Evolutionary conservation across 2,888 invertebrate species (phyloP), one percentile per base, ranked within the genome.

Genomic region (Tetranychus truncatus): DNA sequence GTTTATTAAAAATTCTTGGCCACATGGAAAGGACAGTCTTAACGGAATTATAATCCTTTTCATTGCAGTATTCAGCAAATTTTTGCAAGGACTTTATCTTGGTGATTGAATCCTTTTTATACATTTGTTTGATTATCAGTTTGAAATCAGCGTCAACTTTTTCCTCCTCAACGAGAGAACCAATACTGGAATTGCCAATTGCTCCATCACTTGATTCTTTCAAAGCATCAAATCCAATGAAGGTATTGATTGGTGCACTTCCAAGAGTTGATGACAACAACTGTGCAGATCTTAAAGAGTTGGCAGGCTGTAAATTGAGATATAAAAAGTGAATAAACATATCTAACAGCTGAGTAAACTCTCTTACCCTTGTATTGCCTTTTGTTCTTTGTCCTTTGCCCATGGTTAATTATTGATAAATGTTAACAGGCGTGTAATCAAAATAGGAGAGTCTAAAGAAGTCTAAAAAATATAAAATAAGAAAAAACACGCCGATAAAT

Each of bases 1-100:
- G 83, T 78, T 86, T 86, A 78, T 86, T 87, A 82, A 92, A 95
- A 76, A 89, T 85, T 79, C 91, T 87, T 0, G 91, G 88, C 95
- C 95, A 95, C 80, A 88, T 87, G 0, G 90, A 89, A 74, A 95
- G 83, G 1, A 89, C 86, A 1, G 87, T 84, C 81, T 89, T 89
- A 0, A 91, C 85, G 66, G 86, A 85, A 3, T 82, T 82, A n/a
- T 89, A 87, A 77, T 89, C 87, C 15, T 88, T 87, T 55, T 86
- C 86, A 78, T 85, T 84, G 71, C 91, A 87, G 15, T 92, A 82
- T 20, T 88, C 88, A 45, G 86, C 85, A 80, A 95, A 88, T 83
- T 95, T 94, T 83, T 90, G 89, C 21, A 92, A 82, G 1, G 91
- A 93, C 86, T 94, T 95, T 66, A 89, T 86, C 83, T 91, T 93